Conservation (phyloP, 2,113 vertebrate species). For the Brachypodius melanocephalos region DNA sequence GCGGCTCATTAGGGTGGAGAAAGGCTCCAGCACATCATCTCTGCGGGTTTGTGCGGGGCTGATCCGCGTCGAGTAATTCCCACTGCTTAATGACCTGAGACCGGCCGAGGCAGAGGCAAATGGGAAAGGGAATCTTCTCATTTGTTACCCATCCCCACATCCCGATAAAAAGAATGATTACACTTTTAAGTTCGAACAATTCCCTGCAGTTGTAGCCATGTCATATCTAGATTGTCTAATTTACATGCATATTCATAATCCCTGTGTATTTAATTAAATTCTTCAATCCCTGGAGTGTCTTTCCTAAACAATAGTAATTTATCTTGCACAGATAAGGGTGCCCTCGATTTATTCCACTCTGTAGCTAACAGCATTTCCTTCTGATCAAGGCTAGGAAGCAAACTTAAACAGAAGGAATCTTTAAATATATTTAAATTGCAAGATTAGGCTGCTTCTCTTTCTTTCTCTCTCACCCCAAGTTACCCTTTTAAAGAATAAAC, state of each 20-base stretch:
- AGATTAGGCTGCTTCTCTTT: conserved; percentile 33
- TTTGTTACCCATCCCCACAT: conserved; percentile 49
- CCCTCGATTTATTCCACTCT: conserved; percentile 68
- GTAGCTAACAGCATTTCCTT: conserved; percentile 62
- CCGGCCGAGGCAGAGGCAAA: not conserved
- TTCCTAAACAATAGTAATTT: conserved; percentile 77
- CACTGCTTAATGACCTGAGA: conserved; percentile 64
- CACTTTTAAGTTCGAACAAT: conserved; percentile 68
- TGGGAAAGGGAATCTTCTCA: conserved; percentile 39
- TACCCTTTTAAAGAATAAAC: conserved; percentile 38
- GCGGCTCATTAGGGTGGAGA: conserved; percentile 30
- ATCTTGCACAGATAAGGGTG: conserved; percentile 72
- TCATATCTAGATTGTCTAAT: conserved; percentile 67
- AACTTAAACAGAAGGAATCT: conserved; percentile 42
- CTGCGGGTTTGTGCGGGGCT: not conserved
- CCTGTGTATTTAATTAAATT: conserved; percentile 77
- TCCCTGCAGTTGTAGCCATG: conserved; percentile 67
- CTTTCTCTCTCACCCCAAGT: conserved; percentile 27
- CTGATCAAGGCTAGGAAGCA: conserved; percentile 60
- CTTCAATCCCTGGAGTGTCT: conserved; percentile 68
- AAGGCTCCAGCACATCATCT: not conserved
- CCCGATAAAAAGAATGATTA: conserved; percentile 58
- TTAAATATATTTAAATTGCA: conserved; percentile 52
- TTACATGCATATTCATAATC: conserved; percentile 76
- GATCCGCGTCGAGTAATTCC: conserved; percentile 48